Base-by-base conservation (phyloP, 1,140 invertebrate species). In the Drosophila yakuba region DNA sequence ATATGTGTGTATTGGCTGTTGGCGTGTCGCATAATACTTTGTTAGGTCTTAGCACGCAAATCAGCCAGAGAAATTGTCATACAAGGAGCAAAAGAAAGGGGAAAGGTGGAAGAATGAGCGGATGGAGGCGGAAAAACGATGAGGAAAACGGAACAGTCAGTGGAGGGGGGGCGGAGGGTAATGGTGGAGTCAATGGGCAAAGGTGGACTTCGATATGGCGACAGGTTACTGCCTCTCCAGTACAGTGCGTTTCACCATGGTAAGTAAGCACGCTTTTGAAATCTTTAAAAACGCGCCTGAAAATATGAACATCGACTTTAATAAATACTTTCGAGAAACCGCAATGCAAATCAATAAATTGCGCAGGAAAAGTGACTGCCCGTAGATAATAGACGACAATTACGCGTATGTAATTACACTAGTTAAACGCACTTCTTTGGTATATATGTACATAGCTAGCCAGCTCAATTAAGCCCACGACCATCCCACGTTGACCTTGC, bases 1-100 rank as follows among this genome's bases (percentile, higher is more conserved):
- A n/a, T 41, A 39, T 44, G 20, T 45, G 61, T 38, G 44, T 39
- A 54, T 47, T 41, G 35, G 28, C 39, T 28, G 38, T 56, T 76
- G 28, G 64, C 79, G 80, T 83, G 80, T 63, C 36, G 60, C 45
- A 32, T 25, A 61, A 69, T 59, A 82, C 71, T 78, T 83, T 83
- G 80, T 71, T 59, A 78, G 60, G 59, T 55, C 47, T 10, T 36
- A 55, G 57, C 80, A 84, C 80, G 80, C 80, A 72, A 71, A 51
- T 68, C 64, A 52, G 50, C 44, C 47, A 57, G 32, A 67, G 50
- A 64, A 73, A 73, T 79, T 83, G 71, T 83, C 71, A 61, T 60
- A 62, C 47, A 66, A 10, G 7, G 7, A 32, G 32, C 2, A 32
- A 32, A 32, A 32, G 4, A 25, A 28, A 8, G 2, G 32, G 36